Conservation (phyloP, 2,888 invertebrate species). For the Fragum whitleyi region DNA sequence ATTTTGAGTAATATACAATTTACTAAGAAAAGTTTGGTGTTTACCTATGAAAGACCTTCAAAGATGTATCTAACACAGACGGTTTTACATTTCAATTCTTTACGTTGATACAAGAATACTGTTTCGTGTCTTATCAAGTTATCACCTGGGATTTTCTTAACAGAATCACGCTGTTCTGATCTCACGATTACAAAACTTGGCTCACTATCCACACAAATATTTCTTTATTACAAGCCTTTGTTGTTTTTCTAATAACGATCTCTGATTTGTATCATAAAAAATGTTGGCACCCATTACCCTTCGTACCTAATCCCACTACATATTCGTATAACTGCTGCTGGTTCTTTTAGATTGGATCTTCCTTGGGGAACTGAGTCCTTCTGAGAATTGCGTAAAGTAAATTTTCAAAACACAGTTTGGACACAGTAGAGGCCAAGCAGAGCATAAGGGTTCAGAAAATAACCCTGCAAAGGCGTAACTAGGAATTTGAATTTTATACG, state of each 20-base stretch:
- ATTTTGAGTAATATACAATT: too few species aligned
- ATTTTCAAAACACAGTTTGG: too few species aligned
- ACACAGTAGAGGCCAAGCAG: too few species aligned
- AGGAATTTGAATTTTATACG: too few species aligned
- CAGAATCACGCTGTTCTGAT: neutral
- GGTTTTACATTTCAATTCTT: neutral
- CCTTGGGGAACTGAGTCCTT: too few species aligned
- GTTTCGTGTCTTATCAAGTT: neutral
- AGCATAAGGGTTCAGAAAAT: too few species aligned
- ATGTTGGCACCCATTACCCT: neutral
- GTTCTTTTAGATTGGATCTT: too few species aligned
- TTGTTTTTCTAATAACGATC: neutral
- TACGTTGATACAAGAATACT: neutral
- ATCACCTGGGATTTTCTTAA: neutral
- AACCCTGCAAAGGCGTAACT: too few species aligned
- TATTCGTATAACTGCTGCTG: neutral
- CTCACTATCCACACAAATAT: neutral
- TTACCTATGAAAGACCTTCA: too few species aligned
- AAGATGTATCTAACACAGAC: too few species aligned
- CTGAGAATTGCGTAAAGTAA: too few species aligned
- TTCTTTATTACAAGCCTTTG: conserved; percentile 4
- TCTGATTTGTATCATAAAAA: neutral
- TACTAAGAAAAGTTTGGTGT: too few species aligned
- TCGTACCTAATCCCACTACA: neutral
- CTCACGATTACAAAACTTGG: neutral